Evolutionary conservation across 2,113 vertebrate species (phyloP), one percentile per base, ranked within the genome.

Genomic region (Chelonoidis abingdonii): DNA sequence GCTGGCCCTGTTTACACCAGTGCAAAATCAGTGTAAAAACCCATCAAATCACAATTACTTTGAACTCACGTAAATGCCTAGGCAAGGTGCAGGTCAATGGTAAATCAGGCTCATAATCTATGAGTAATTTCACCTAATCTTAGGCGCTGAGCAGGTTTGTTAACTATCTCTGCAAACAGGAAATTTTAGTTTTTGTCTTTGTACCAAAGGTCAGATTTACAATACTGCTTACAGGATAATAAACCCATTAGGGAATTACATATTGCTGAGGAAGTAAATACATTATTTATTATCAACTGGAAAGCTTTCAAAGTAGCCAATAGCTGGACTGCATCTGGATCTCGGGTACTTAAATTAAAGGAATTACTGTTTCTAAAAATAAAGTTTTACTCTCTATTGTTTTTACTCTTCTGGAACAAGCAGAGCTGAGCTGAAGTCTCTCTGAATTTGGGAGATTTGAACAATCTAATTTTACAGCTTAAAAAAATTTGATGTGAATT

Each of bases 201-300:
- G 57, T 95, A 86, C 78, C 83, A 89, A 95, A 97, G 96, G 95
- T 97, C 86, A 88, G 90, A 90, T 97, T 98, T 97, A 80, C 47
- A 86, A 9, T n/a, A 24, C 47, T 92, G 31, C 97, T 97, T 95
- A 87, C 93, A 89, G 88, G 95, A 92, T 96, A 94, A 96, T 95
- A 97, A 95, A 97, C 82, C 96, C 90, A 90, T 98, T 94, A 87
- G 56, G 84, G 84, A 96, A 93, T 95, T 97, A 80, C 54, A 54
- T 96, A 93, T 97, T 96, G 89, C 95, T 97, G 92, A 96, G 93
- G 69, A 96, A 95, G 88, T 89, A 85, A 83, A 95, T 88, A 91
- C 50, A 82, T 93, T 91, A 85, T 96, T 95, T 98, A 38, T 92
- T n/a, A 17, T 90, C 88, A 96, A 87, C 84, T 96, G 86, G 93